Evolutionary conservation across 2,113 vertebrate genomes (phyloP).

Genomic region (Vicugna pacos): DNA sequence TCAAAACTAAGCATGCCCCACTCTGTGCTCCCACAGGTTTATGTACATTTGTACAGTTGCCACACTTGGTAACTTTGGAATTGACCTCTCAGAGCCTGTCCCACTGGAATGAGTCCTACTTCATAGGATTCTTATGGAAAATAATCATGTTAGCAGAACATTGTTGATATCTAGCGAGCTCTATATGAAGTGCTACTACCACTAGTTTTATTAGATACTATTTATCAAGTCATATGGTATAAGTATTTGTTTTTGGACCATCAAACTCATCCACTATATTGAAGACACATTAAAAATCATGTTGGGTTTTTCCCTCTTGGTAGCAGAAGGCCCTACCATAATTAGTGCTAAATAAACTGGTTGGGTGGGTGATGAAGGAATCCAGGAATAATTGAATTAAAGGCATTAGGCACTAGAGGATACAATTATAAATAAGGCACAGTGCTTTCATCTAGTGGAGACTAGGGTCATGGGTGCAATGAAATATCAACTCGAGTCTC

Average conservation of each 20-base stretch:
- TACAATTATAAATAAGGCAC: not conserved
- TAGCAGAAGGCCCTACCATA: not conserved
- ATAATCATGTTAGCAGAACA: not conserved
- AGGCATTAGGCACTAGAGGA: not conserved
- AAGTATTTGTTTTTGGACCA: not conserved
- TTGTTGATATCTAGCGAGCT: not conserved
- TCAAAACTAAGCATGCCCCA: not conserved
- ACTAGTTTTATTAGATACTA: not conserved
- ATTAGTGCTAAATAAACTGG: not conserved
- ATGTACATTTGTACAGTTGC: not conserved
- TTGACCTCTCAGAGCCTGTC: not conserved
- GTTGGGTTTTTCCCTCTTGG: not conserved
- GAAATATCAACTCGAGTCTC: not conserved
- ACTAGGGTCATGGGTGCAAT: rapidly evolving
- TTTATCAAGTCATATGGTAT: not conserved
- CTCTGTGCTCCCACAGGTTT: not conserved
- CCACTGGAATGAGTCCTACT: not conserved
- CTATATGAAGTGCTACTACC: not conserved
- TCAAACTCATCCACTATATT: not conserved
- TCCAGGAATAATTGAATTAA: not conserved
- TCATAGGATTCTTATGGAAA: not conserved
- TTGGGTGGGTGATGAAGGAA: not conserved
- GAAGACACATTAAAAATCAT: not conserved
- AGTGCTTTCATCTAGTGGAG: not conserved
- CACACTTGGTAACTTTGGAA: not conserved